phyloP scores from a whole-genome alignment of 2,797 vertebrate genomes.

The Hirundo rustica region DNA sequence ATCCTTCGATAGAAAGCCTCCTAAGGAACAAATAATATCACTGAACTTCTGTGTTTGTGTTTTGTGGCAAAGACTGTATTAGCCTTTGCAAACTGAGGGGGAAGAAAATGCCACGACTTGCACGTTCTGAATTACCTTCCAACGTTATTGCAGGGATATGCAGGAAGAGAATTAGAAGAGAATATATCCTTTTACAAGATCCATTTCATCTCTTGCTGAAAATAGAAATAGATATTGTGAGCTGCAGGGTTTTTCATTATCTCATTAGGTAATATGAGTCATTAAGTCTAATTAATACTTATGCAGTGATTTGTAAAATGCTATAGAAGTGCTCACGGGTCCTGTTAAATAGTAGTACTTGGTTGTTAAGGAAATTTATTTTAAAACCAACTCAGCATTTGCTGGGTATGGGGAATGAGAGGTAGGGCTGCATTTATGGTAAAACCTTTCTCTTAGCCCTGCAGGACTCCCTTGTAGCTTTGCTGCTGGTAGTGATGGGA shows the following conservation, averaged over 20 bases:
- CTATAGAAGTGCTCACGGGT: constrained; percentile 31
- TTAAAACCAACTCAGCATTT: constrained; percentile 21
- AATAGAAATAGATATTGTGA: constrained; percentile 44
- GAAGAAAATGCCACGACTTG: neutral
- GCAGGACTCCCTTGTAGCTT: neutral
- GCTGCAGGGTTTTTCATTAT: constrained; percentile 64
- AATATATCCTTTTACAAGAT: constrained; percentile 22
- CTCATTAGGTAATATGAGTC: constrained; percentile 59
- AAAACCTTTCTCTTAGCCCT: neutral
- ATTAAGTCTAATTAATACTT: constrained; percentile 67
- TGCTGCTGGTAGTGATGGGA: neutral
- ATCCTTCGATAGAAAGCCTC: neutral
- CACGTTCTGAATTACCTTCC: neutral
- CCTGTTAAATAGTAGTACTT: constrained; percentile 54
- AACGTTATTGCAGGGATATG: neutral
- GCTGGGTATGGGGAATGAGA: neutral
- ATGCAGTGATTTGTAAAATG: constrained; percentile 29
- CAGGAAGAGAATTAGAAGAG: neutral
- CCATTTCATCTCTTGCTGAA: constrained; percentile 45
- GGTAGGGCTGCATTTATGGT: neutral
- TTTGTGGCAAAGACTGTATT: neutral
- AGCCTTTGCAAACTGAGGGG: neutral
- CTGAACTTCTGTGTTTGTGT: neutral
- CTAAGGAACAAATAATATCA: neutral
- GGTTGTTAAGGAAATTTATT: constrained; percentile 28